These are phyloP conservation scores for Lampris incognitus DNA, from an alignment of 2,113 vertebrate species.

Conservation along the genomic window DNA sequence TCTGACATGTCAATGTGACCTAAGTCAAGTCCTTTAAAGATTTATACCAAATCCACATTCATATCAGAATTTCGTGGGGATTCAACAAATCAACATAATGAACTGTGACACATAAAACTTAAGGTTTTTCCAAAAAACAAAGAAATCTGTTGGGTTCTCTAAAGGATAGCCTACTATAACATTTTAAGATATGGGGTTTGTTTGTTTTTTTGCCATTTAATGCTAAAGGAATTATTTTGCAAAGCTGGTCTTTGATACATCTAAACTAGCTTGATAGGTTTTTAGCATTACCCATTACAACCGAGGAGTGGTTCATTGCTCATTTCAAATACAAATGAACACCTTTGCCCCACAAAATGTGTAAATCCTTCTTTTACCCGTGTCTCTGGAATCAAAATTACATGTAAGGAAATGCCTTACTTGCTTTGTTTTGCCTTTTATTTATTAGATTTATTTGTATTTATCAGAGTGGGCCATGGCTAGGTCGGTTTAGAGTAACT, in stretches of 20 bases:
- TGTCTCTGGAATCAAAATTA: slow-evolving; percentile 37
- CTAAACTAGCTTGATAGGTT: slow-evolving; percentile 23
- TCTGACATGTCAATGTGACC: slow-evolving; percentile 19
- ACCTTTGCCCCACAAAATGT: slow-evolving; percentile 2
- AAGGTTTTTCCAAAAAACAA: neutral
- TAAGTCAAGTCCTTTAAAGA: neutral
- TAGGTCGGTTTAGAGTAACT: slow-evolving; percentile 19
- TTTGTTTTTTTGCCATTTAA: neutral
- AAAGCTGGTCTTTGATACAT: slow-evolving; percentile 8
- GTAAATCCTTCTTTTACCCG: slow-evolving; percentile 21
- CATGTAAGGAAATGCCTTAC: slow-evolving; percentile 31
- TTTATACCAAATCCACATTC: neutral
- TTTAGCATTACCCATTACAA: slow-evolving; percentile 10
- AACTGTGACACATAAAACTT: neutral
- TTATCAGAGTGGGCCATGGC: slow-evolving; percentile 25
- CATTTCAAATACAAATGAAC: slow-evolving; percentile 2
- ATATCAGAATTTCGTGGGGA: neutral
- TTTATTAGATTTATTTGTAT: slow-evolving; percentile 26
- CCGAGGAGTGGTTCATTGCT: slow-evolving; percentile 1
- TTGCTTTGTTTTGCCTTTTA: slow-evolving; percentile 41
- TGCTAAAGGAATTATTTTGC: neutral
- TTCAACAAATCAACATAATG: neutral
- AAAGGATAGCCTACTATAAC: neutral
- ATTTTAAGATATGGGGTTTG: neutral
- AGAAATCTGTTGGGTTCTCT: neutral